Evolutionary conservation across 2,888 invertebrate genomes (phyloP).

Genomic region (Chloromyia formosa): DNA sequence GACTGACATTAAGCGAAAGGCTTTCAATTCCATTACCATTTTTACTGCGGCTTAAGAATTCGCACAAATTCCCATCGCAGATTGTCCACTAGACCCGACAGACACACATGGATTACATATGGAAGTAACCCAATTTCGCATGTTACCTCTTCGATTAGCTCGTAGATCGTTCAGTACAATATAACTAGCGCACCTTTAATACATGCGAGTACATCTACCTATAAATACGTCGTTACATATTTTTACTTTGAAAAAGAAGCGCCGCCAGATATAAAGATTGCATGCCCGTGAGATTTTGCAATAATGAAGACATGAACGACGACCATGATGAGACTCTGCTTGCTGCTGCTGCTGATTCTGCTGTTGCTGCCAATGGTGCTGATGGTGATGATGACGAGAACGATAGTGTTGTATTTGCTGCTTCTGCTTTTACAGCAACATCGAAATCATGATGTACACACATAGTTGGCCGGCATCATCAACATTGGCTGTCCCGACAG

Average conservation of each 20-base stretch:
- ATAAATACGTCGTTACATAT: not conserved
- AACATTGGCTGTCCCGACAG: not conserved
- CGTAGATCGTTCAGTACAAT: not conserved
- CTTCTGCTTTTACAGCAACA: not conserved
- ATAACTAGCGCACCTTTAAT: not conserved
- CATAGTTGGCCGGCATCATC: not conserved
- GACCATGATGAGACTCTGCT: not conserved
- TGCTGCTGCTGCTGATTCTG: too few relatives aligned
- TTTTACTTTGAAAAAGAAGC: conserved; percentile 33
- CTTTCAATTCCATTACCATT: too few relatives aligned
- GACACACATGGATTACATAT: not conserved
- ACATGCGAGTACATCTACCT: not conserved
- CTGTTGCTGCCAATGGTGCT: too few relatives aligned
- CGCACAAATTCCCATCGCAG: not conserved
- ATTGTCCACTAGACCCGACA: not conserved
- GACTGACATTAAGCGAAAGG: too few relatives aligned
- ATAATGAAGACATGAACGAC: conserved; percentile 47
- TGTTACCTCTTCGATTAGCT: conserved; percentile 11
- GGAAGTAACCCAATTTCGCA: conserved; percentile 31
- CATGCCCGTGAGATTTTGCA: conserved; percentile 43
- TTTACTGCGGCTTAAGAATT: too few relatives aligned
- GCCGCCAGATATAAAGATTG: conserved; percentile 42
- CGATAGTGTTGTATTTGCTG: too few relatives aligned
- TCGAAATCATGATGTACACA: too few relatives aligned
- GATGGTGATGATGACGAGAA: too few relatives aligned